A percentile compares a stretch with the other conserved stretches of the same genome.
Conservation (phyloP, 92 coral and sea anemone genomes). For the Porites divaricata region DNA sequence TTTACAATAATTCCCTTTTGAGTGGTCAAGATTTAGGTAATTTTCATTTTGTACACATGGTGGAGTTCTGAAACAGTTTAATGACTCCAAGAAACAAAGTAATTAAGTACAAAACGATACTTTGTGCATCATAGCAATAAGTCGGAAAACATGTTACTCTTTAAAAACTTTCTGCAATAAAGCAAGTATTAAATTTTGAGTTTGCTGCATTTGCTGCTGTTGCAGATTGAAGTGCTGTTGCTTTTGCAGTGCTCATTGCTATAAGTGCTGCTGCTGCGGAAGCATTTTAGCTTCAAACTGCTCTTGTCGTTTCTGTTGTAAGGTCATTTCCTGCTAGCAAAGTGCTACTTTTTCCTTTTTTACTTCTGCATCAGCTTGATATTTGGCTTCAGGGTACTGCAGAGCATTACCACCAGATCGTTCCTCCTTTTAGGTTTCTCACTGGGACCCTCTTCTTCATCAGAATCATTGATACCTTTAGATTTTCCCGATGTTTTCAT, state of each 20-base stretch:
- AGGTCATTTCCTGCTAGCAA: slow-evolving; percentile 39
- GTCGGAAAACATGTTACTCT: not conserved
- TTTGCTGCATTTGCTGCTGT: slow-evolving; percentile 9
- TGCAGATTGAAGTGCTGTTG: slow-evolving; percentile 27
- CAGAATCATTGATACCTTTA: slow-evolving; percentile 23
- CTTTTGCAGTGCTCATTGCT: slow-evolving; percentile 18
- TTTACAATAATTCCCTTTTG: no score
- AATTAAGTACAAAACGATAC: not conserved
- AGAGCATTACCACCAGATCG: slow-evolving; percentile 50
- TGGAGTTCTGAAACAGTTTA: not conserved
- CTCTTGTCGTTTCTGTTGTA: slow-evolving; percentile 55
- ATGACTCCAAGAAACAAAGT: not conserved
- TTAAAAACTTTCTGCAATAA: slow-evolving; percentile 5
- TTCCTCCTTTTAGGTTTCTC: slow-evolving; percentile 32
- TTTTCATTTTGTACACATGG: no score
- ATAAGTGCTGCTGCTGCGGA: slow-evolving; percentile 36
- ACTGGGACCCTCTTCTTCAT: slow-evolving; percentile 45
- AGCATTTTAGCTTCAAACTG: slow-evolving; percentile 48
- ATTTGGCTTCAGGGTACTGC: slow-evolving; percentile 54
- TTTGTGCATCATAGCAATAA: not conserved
- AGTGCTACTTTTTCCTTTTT: slow-evolving; percentile 60
- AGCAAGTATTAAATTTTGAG: slow-evolving; percentile 16
- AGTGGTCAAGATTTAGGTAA: no score
- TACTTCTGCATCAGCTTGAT: slow-evolving; percentile 56
- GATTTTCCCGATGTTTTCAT: slow-evolving; percentile 67